phyloP scores from a whole-genome alignment of 1,140 invertebrate genomes.

The Brachionus angularis region DNA sequence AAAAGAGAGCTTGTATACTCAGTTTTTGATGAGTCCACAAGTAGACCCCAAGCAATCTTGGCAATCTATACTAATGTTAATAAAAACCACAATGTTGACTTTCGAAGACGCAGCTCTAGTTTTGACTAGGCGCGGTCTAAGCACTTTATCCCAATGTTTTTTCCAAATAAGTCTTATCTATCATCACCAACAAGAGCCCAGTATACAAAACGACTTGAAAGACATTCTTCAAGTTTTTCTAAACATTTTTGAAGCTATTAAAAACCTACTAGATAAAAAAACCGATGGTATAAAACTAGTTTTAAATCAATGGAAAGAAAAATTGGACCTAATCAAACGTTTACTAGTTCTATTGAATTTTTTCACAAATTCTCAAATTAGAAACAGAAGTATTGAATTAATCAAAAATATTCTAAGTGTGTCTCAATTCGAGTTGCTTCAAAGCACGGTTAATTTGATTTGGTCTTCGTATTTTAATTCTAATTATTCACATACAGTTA shows the following conservation, averaged over 20 bases:
- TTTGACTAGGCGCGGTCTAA: constrained; percentile 6
- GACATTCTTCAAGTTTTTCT: not conserved
- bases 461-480: not conserved
- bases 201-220: not conserved
- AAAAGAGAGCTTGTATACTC: not conserved
- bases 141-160: not conserved
- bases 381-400: not conserved
- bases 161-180: not conserved
- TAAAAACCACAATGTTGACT: not conserved
- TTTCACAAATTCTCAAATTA: not conserved
- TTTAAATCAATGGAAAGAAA: constrained; percentile 22
- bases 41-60: not conserved
- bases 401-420: not conserved
- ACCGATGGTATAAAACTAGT: not conserved
- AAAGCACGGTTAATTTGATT: not conserved
- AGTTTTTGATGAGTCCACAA: constrained; percentile 1
- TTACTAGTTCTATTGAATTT: not conserved
- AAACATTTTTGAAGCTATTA: not conserved
- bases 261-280: not conserved
- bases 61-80: not conserved
- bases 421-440: not conserved
- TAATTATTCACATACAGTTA: not conserved
- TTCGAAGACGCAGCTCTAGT: not conserved
- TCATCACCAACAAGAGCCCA: not conserved
- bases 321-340: constrained; percentile 29